Base-by-base conservation (phyloP, 2,888 invertebrate species). In the Drosophila macrospina region DNA sequence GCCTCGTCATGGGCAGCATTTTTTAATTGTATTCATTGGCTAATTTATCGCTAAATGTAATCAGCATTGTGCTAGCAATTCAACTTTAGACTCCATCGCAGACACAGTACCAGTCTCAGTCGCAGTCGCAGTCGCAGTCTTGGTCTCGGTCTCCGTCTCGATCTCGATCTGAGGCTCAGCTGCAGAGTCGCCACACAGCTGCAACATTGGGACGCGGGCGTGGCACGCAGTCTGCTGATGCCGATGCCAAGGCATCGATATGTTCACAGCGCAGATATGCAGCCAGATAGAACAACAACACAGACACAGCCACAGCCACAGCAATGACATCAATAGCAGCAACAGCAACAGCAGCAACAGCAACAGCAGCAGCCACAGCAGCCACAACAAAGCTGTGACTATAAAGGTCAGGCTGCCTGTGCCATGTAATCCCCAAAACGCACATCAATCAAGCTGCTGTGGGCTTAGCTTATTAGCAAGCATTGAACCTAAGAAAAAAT, bases 11-110 rank as follows among this genome's bases (percentile, higher is more conserved):
- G 15, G 47, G n/a, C 45, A 37, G 28, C 34, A 42, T 54, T 52
- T 77, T 76, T 87, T 87, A 87, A 87, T 85, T 85, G 86, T 83
- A 85, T 85, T 87, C 86, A 86, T 85, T 82, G 85, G 80, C 63
- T 85, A 87, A 87, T 85, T 85, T 87, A 87, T 87, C 85, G 86
- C 68, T 68, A 69, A 82, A 80, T 85, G 87, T 85, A 82, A 85
- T 87, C 84, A 85, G 86, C 87, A 87, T 85, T 85, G 87, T 85
- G 70, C 69, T 30, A 66, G 74, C 83, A 62, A 60, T 76, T 76
- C 77, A 73, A 69, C 69, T 79, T 68, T 69, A 69, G 78, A 76
- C 72, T 71, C 42, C 7, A n/a, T n/a, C 42, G 24, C 42, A 42
- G 45, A 45, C 42, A 15, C 44, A 10, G 13, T 11, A 8, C n/a